Base-by-base conservation (phyloP, 2,797 vertebrate genomes). In the Sebastes minor region DNA sequence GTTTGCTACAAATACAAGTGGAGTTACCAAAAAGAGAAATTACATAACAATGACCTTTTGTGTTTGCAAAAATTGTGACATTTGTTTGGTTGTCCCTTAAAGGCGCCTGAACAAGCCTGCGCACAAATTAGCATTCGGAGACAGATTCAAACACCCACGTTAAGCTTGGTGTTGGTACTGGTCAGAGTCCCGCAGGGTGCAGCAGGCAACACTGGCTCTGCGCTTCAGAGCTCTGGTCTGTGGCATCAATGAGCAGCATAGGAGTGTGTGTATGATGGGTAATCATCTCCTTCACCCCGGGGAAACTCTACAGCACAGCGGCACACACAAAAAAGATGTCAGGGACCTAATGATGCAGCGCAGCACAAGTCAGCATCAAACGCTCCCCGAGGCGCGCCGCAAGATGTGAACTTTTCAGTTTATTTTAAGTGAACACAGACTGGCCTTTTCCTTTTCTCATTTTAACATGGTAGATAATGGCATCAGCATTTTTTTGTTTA, bases 201-300 rank as follows among this genome's bases (percentile, higher is more conserved):
- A 94, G 95, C 81, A 97, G 88, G 11, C 93, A 92, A 82, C 97
- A 97, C 72, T 95, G 94, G 73, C 94, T 94, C 85, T 95, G 94
- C 4, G 52, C 81, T 77, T 69, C 82, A 70, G 92, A 95, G 12
- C 92, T 93, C 73, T 90, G 94, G 76, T 97, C 95, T 82, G 94
- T 92, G 86, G 95, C 96, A 69, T 97, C 96, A 71, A 96, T 97
- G 81, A 98, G 95, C 82, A 95, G 89, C 86, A 98, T 95, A 1
- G 96, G 96, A 64, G 93, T 96, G 87, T 94, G 93, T 85, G 89
- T 94, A 90, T 97, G 95, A 90, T 96, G 94, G 69, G 94, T 93
- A 60, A 98, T 96, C 71, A 97, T 97, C 76, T 96, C 96, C 81
- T 87, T 93, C 91, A 97, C 97, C 62, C 96, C 95, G 27, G 93